Conservation (phyloP, 2,888 invertebrate species). For the Mythimna lalbum region DNA sequence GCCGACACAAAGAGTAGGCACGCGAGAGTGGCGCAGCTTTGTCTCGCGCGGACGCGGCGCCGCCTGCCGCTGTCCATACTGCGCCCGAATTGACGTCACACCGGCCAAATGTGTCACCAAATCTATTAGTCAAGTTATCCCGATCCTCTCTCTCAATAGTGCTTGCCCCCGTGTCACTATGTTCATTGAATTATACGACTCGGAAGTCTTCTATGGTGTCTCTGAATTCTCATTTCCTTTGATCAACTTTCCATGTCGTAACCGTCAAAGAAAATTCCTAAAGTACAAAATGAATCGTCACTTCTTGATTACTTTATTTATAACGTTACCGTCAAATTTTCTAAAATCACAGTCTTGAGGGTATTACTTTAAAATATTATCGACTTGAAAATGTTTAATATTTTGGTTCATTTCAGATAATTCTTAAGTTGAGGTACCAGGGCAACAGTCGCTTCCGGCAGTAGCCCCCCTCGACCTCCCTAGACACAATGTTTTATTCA, state of each 20-base stretch:
- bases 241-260: constrained; percentile 39
- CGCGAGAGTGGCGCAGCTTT: constrained; percentile 42
- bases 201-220: too few relatives aligned
- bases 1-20: constrained; percentile 51
- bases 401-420: constrained; percentile 69
- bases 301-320: constrained; percentile 60
- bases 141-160: not conserved
- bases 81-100: constrained; percentile 2
- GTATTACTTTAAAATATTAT: constrained; percentile 55
- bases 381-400: constrained; percentile 61
- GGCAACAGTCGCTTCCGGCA: constrained; percentile 49
- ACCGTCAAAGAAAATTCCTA: constrained; percentile 42
- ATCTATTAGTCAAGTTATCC: constrained; percentile 14
- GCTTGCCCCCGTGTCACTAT: not conserved
- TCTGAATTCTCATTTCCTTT: constrained; percentile 41
- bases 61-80: not conserved
- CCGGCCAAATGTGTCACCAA: constrained; percentile 11
- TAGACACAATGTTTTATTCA: constrained; percentile 84
- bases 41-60: constrained; percentile 23
- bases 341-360: constrained; percentile 34
- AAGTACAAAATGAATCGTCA: constrained; percentile 54
- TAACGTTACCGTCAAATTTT: constrained; percentile 48
- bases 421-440: constrained; percentile 65
- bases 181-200: not conserved
- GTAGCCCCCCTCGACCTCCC: constrained; percentile 50